phyloP scores from a whole-genome alignment of 2,797 vertebrate species.

The Pangasius larnaudii region DNA sequence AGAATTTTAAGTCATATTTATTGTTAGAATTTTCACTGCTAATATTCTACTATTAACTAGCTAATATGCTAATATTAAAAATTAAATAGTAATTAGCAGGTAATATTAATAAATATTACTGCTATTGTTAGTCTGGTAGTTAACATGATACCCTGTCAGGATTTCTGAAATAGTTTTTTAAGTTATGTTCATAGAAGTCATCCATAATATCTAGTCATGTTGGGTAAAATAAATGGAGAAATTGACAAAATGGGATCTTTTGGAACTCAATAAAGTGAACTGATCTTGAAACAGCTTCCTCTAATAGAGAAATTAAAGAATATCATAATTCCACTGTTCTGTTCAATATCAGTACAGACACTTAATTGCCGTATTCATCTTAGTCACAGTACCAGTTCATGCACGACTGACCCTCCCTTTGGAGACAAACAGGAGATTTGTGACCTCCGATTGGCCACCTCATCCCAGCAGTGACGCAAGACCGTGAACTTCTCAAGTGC shows the following conservation, averaged over 20 bases:
- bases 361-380: not conserved
- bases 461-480: constrained; percentile 19
- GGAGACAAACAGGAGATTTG: constrained; percentile 13
- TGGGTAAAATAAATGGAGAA: not conserved
- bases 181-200: not conserved
- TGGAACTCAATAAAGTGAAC: not conserved
- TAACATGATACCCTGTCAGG: not conserved
- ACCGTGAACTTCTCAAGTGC: constrained; percentile 12
- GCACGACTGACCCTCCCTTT: not conserved
- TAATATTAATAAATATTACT: not conserved
- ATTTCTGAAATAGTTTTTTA: not conserved
- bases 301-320: not conserved
- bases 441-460: not conserved
- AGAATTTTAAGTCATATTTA: not conserved
- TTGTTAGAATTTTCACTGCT: not conserved
- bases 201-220: not conserved
- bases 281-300: not conserved
- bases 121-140: not conserved
- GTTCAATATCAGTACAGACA: not conserved
- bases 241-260: not conserved
- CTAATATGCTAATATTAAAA: not conserved
- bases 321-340: not conserved
- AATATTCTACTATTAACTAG: not conserved
- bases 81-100: not conserved
- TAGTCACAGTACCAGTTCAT: not conserved